Conservation (phyloP, 1,140 invertebrate species). For the Spodoptera litura region DNA sequence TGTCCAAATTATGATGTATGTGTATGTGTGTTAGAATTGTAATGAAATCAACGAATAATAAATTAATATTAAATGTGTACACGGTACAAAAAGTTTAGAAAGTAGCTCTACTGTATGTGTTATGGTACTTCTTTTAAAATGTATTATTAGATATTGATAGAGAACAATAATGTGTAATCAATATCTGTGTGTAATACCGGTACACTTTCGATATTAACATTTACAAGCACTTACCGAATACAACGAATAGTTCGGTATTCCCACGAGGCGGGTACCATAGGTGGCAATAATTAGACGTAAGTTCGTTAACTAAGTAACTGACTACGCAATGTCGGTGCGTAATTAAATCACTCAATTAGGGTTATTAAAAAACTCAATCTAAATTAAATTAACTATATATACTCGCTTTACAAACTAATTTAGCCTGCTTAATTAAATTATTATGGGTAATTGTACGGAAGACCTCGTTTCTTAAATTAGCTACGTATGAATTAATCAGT, state of each 20-base stretch:
- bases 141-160: too few relatives aligned
- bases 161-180: constrained; percentile 10
- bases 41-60: too few relatives aligned
- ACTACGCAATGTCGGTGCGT: constrained; percentile 44
- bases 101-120: not conserved
- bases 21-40: not conserved
- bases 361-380: constrained; percentile 60
- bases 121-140: too few relatives aligned
- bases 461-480: constrained; percentile 21
- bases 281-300: constrained; percentile 38
- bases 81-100: not conserved
- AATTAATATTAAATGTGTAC: too few relatives aligned
- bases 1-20: not conserved
- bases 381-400: constrained; percentile 53
- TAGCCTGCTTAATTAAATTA: constrained; percentile 60
- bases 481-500: constrained; percentile 20
- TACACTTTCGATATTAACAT: constrained; percentile 25
- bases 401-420: constrained; percentile 59
- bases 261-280: constrained; percentile 22
- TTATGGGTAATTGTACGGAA: constrained; percentile 46
- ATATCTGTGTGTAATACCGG: constrained; percentile 3
- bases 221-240: constrained; percentile 25
- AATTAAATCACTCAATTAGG: constrained; percentile 61
- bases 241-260: constrained; percentile 25
- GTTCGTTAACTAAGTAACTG: constrained; percentile 36